phyloP scores from a whole-genome alignment of 37 sponge, comb jelly and placozoan species.

The Dysidea cf. avara region DNA sequence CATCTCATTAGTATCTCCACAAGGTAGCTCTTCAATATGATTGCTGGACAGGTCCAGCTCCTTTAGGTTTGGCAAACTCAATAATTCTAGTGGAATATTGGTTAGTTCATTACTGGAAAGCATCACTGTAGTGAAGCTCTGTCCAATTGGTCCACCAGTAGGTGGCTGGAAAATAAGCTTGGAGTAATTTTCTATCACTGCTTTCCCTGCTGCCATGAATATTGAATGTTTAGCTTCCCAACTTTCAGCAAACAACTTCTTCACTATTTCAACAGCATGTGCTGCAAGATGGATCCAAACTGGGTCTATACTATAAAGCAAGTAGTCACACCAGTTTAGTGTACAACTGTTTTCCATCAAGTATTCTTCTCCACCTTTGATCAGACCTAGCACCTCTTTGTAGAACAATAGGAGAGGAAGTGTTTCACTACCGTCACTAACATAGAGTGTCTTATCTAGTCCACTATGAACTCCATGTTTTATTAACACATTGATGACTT shows the following conservation, averaged over 20 bases:
- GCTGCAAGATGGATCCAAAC: too few relatives aligned
- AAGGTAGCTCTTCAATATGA: conserved; percentile 42
- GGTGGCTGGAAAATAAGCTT: too few relatives aligned
- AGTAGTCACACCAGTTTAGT: too few relatives aligned
- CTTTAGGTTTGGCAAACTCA: conserved; percentile 19
- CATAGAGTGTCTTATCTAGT: conserved; percentile 15
- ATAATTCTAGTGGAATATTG: conserved; percentile 36
- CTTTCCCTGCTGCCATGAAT: too few relatives aligned
- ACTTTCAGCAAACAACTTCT: too few relatives aligned
- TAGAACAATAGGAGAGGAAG: conserved; percentile 45
- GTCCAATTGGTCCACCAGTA: neutral
- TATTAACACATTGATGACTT: conserved; percentile 41
- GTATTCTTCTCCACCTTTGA: too few relatives aligned
- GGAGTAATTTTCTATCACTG: too few relatives aligned
- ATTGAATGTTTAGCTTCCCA: too few relatives aligned
- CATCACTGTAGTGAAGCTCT: neutral
- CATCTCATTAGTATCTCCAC: conserved; percentile 27
- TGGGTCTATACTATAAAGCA: too few relatives aligned
- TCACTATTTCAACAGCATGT: too few relatives aligned
- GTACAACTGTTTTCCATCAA: too few relatives aligned
- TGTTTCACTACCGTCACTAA: conserved; percentile 7
- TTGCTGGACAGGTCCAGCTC: conserved; percentile 54
- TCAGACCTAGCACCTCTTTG: too few relatives aligned
- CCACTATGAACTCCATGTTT: conserved; percentile 49
- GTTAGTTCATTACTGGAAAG: conserved; percentile 55